Evolutionary conservation across 2,888 invertebrate genomes (phyloP), one percentile per base, ranked within the genome.

Genomic region (Clitarchus hookeri): DNA sequence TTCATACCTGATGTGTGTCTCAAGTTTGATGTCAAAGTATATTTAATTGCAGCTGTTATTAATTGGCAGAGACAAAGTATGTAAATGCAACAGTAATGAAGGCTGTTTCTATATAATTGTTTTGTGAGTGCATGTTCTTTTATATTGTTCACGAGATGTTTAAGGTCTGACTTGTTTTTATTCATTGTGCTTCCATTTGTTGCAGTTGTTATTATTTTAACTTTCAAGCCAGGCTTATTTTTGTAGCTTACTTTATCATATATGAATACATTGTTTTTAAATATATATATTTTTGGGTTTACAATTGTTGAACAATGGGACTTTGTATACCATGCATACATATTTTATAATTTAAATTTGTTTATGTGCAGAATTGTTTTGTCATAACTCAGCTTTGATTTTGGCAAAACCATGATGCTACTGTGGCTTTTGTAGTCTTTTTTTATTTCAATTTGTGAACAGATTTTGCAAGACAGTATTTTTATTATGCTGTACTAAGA

Each of bases 291-390:
- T 65, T 65, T 65, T 65, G 65, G 65, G 65, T 65, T 65, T 65
- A 65, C 65, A 65, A 65, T 65, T 65, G 65, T 65, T 65, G 65
- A 65, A 65, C 65, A 65, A 65, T 65, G 65, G 65, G 65, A 65
- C 65, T 65, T 65, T 65, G 65, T 65, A 65, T 65, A 65, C 65
- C 65, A 65, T 65, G 65, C 65, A 65, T 65, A 65, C 65, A 65
- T 65, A 65, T 65, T 6, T 65, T 23, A 65, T 65, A 65, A n/a
- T 23, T 65, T 19, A 12, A 65, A 16, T 65, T 65, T 65, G 65
- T 65, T 65, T 65, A n/a, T 23, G 65, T 65, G 16, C 65, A 65
- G 16, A 65, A 65, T 8, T 65, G n/a, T 0, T 65, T n/a, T 65
- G 65, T 65, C 65, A 19, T 2, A n/a, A n/a, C 16, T 65, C 16